Conservation (phyloP, 1,140 invertebrate species). For the Choristoneura fumiferana region DNA sequence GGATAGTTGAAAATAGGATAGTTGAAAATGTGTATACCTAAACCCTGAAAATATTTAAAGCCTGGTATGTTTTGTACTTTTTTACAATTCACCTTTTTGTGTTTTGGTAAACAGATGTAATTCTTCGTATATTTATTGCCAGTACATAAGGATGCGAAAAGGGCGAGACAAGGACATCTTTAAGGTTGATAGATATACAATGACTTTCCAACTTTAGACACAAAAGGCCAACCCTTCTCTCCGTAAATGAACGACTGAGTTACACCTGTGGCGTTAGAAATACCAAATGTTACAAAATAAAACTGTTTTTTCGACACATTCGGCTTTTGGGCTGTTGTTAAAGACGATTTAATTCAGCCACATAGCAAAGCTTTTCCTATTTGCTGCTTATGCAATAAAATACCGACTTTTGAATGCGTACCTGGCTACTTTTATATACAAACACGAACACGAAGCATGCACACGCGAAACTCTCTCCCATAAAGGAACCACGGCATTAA, state of each 20-base stretch:
- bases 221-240: not conserved
- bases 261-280: not conserved
- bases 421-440: not conserved
- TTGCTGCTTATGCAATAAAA: too few species aligned
- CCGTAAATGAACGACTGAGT: not conserved
- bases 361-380: too few species aligned
- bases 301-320: too few species aligned
- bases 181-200: slow-evolving; percentile 9
- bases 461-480: slow-evolving; percentile 7
- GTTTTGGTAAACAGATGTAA: not conserved
- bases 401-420: too few species aligned
- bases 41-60: too few species aligned
- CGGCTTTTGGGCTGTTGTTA: too few species aligned
- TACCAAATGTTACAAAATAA: too few species aligned
- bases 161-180: slow-evolving; percentile 3
- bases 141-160: not conserved
- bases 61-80: too few species aligned
- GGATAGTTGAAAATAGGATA: too few species aligned
- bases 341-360: too few species aligned
- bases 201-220: slow-evolving; percentile 6
- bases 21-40: too few species aligned
- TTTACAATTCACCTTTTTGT: too few species aligned
- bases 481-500: not conserved
- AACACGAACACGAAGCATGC: slow-evolving; percentile 2
- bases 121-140: not conserved